These are phyloP conservation scores for Pterocles burchelli DNA, from an alignment of 2,113 vertebrate species.

Conservation along the genomic window DNA sequence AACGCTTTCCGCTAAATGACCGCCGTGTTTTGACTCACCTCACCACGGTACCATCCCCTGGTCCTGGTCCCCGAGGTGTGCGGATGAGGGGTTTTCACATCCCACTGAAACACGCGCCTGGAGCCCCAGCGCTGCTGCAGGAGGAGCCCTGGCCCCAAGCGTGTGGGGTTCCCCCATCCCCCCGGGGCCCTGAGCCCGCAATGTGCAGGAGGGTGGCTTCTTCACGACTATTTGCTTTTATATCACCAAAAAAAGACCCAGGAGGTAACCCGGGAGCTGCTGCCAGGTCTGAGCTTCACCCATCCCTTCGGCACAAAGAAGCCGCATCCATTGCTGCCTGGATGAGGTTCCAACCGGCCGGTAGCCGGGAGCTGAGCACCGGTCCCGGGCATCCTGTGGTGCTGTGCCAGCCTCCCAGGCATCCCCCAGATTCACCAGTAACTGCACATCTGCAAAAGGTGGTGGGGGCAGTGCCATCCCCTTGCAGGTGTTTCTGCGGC, in stretches of 20 bases:
- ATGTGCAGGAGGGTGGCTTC: not conserved
- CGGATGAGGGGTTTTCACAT: not conserved
- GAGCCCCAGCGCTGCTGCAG: rapidly evolving
- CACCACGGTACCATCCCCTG: not conserved
- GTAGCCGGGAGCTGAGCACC: not conserved
- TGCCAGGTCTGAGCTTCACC: rapidly evolving
- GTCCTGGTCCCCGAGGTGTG: not conserved
- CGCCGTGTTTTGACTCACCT: not conserved
- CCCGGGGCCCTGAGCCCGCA: rapidly evolving
- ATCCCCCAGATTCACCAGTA: not conserved
- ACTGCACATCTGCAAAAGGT: too few relatives aligned
- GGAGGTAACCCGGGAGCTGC: not conserved
- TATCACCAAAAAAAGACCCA: not conserved
- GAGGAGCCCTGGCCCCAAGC: too few relatives aligned
- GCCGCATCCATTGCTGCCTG: rapidly evolving
- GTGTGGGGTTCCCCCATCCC: rapidly evolving
- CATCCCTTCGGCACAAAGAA: rapidly evolving
- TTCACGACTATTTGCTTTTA: not conserved
- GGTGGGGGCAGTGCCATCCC: not conserved
- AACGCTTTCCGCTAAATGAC: constrained; percentile 30
- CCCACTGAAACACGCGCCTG: rapidly evolving
- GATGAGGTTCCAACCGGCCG: rapidly evolving
- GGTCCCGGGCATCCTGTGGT: not conserved
- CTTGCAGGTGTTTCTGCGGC: rapidly evolving
- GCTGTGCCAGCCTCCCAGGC: not conserved